Base-by-base conservation (phyloP, 35 echinoderm and acorn worm genomes). In the Stichopus chloronotus region DNA sequence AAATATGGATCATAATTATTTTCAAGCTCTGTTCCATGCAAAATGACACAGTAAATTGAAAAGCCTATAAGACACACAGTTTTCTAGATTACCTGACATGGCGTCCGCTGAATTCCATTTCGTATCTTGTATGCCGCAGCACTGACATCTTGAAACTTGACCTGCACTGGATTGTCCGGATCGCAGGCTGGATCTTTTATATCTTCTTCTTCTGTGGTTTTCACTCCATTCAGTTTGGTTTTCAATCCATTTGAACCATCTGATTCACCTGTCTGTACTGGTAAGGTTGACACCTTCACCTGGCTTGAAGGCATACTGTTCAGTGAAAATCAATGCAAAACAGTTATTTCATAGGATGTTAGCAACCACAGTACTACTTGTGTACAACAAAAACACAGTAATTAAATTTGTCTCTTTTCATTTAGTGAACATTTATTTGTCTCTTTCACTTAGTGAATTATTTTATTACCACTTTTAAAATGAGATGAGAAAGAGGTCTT, bases 61-160 rank as follows among this genome's bases (percentile, higher is more conserved):
- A 1, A 43, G 1, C 30, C 30, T 43, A 43, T 43, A 3, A 3
- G 30, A 43, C 3, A 43, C 3, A 3, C 30, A 43, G 30, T 43
- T 43, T 9, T 87, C 77, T 13, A 79, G 77, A 82, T 88, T 92
- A 99, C 97, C 92, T 93, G 87, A 82, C 97, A 99, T 7, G 97
- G 94, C 13, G 97, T 96, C n/a, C 95, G 91, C 4, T 96, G 94
- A 3, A 99, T 79, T 55, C 97, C 97, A 78, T 88, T 95, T 78
- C 94, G 93, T 52, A 99, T 99, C 69, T 99, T 99, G 59, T 99
- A 99, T 3, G 97, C 97, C 6, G 97, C 97, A 4, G 97, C 97
- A 59, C 97, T 99, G 61, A 99, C 97, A 90, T 99, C 97, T 82
- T 99, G 97, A 88, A 99, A 99, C 24, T 96, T 93, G 5, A 99